Evolutionary conservation across 2,113 vertebrate species (phyloP), one percentile per base, ranked within the genome.

Genomic region (Entomyzon cyanotis): DNA sequence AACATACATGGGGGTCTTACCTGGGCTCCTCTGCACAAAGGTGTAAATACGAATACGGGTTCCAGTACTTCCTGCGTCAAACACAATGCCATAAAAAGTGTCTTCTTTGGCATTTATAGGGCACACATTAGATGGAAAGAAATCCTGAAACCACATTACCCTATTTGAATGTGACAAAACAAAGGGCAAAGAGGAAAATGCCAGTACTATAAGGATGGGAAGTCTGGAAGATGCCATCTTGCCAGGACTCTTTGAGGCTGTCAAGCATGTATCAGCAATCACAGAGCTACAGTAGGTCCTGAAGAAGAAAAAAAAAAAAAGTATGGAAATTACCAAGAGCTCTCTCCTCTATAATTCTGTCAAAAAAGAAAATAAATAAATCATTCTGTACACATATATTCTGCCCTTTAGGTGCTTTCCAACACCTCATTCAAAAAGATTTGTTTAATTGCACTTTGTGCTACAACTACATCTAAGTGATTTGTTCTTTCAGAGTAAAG

Each of bases 1-100:
- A 73, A 69, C 28, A 58, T 10, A 49, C 33, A 81, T 0, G 0
- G 19, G 53, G 53, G 30, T 70, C 97, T 97, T 79, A 99, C 99
- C 99, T 95, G 98, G 97, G 84, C 97, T 98, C 93, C 98, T 99
- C 96, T 99, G 99, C 82, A 99, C 98, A 97, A 99, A 99, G 71
- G 98, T 99, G 80, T 99, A 99, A 97, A 99, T 98, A 85, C 99
- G 99, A 97, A 99, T 99, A 58, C 99, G 98, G 30, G 99, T 99
- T 95, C 99, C 99, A 65, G 99, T 99, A 98, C 99, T 99, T 93
- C 99, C 99, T 8, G 99, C 99, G 2, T 99, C 99, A 95, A 99
- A 99, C 99, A 99, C 99, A 97, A 99, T 98, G 94, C 99, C 99
- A 95, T 99, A 98, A 97, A 99, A 99, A 42, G 98, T 97, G 65